These are phyloP conservation scores for Caranx melampygus DNA, from an alignment of 2,113 vertebrate genomes.

Conservation along the genomic window DNA sequence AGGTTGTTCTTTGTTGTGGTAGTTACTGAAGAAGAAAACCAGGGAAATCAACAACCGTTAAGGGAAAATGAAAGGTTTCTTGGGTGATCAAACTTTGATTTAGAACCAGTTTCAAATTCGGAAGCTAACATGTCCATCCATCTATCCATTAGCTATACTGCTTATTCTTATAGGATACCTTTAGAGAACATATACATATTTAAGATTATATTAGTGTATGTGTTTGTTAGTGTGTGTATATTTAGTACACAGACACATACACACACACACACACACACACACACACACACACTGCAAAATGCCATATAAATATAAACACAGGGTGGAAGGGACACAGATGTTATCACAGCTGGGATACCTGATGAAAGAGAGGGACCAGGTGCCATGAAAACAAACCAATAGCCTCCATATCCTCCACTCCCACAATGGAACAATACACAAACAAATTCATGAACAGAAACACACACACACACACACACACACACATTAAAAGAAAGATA, in stretches of 20 bases:
- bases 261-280: too few species aligned
- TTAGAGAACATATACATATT: too few species aligned
- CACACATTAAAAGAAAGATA: too few species aligned
- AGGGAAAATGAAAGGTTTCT: not conserved
- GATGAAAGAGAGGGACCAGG: not conserved
- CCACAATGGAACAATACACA: not conserved
- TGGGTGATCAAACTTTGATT: not conserved
- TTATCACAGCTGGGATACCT: not conserved
- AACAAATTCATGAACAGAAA: not conserved
- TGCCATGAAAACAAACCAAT: constrained; percentile 19
- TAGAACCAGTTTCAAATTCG: not conserved
- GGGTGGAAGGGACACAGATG: constrained; percentile 1
- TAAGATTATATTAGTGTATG: too few species aligned
- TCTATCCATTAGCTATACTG: too few species aligned
- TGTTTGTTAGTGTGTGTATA: too few species aligned
- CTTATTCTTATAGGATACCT: too few species aligned
- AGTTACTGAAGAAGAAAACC: not conserved
- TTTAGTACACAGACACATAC: too few species aligned
- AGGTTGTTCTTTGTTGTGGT: constrained; percentile 10
- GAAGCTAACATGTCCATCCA: not conserved
- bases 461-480: too few species aligned
- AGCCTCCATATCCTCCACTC: not conserved
- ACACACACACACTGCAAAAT: not conserved
- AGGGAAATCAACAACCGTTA: not conserved
- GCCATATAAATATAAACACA: not conserved